These are phyloP conservation scores for Ceratosolen fusciceps DNA, from an alignment of 1,140 invertebrate species.

Conservation along the genomic window DNA sequence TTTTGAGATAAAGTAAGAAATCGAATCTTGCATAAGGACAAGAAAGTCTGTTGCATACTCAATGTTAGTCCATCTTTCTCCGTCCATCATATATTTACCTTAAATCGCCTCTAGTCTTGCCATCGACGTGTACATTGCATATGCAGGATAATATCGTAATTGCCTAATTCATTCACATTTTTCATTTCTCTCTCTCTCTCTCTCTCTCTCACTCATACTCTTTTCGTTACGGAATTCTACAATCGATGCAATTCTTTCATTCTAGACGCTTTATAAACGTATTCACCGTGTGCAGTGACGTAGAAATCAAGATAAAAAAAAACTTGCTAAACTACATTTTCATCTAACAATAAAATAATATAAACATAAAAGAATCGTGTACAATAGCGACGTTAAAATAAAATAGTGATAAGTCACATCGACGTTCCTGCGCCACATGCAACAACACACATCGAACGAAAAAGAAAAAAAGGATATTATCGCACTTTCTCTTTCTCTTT, in stretches of 20 bases:
- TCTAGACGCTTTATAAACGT: conserved; percentile 1
- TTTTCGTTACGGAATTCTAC: conserved; percentile 14
- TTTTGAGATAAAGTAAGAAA: conserved; percentile 23
- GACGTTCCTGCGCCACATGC: conserved; percentile 46
- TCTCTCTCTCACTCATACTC: background rate
- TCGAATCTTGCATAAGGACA: background rate
- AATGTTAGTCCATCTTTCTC: background rate
- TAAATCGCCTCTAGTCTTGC: background rate
- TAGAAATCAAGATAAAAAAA: conserved; percentile 37
- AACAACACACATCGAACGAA: conserved; percentile 29
- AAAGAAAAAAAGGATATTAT: conserved; percentile 4
- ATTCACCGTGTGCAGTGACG: conserved; percentile 11
- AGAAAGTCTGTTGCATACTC: background rate
- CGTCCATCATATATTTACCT: background rate
- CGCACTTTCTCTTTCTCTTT: too few species aligned
- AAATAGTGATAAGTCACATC: conserved; percentile 23
- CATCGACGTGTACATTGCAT: conserved; percentile 7
- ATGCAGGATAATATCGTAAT: background rate
- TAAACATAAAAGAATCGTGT: conserved; percentile 50
- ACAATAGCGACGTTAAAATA: conserved; percentile 49
- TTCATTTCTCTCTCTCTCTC: background rate
- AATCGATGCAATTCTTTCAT: background rate
- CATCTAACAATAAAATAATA: conserved; percentile 42
- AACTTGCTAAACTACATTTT: background rate
- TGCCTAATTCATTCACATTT: background rate